Conservation (phyloP, 2,797 vertebrate genomes). For the Malurus leucopterus region DNA sequence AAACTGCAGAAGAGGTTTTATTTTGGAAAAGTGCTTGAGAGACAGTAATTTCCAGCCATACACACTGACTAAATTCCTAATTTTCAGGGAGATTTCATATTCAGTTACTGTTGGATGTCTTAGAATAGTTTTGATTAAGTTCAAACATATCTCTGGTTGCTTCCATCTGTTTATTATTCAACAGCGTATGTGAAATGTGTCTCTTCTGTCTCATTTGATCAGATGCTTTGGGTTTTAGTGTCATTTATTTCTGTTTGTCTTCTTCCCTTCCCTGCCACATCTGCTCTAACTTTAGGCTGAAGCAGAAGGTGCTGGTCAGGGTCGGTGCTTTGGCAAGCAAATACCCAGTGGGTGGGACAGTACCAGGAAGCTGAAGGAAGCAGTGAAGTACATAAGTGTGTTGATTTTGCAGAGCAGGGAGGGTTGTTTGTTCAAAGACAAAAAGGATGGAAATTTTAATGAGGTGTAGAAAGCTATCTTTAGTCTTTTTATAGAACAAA, state of each 20-base stretch:
- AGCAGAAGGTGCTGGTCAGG: background rate
- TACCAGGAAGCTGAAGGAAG: background rate
- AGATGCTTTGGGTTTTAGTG: background rate
- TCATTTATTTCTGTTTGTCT: background rate
- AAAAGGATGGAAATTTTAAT: slow-evolving; percentile 21
- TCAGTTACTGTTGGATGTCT: background rate
- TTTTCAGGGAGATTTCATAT: background rate
- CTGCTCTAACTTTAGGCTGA: background rate
- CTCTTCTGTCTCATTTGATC: background rate
- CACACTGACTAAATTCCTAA: background rate
- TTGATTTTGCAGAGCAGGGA: background rate
- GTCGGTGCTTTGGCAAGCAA: fast-evolving
- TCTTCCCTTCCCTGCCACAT: background rate
- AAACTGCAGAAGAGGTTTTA: background rate
- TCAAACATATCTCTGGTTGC: background rate
- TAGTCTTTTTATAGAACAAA: slow-evolving; percentile 31
- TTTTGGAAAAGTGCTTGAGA: background rate
- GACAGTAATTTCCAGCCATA: background rate
- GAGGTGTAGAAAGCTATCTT: slow-evolving; percentile 14
- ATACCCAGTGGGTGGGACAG: background rate
- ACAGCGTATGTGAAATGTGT: background rate
- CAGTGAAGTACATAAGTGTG: background rate
- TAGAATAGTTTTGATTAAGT: background rate
- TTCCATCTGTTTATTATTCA: slow-evolving; percentile 24
- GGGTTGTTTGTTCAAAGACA: background rate